Conservation (phyloP, 2,888 invertebrate species). For the Amphipoea oculea region DNA sequence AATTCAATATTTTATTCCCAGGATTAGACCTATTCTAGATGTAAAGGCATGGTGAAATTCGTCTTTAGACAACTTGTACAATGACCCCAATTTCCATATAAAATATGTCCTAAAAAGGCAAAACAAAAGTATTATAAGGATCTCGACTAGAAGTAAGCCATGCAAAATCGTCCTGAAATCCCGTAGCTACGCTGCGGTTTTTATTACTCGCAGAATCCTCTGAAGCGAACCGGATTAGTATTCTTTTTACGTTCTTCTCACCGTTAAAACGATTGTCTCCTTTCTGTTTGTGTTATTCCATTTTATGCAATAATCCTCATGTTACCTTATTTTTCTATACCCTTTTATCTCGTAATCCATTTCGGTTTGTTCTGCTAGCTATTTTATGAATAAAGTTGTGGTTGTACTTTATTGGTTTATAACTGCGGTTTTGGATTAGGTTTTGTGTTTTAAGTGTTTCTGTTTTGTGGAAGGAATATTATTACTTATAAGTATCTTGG, state of each 20-base stretch:
- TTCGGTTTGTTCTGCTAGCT: constrained; percentile 8
- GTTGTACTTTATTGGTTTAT: constrained; percentile 15
- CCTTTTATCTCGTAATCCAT: constrained; percentile 46
- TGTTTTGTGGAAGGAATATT: background rate
- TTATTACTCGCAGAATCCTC: constrained; percentile 47
- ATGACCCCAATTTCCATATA: background rate
- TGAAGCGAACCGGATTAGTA: constrained; percentile 53
- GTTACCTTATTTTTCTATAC: constrained; percentile 52
- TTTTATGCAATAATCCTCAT: constrained; percentile 56
- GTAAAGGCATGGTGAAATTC: background rate
- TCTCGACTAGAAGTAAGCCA: constrained; percentile 42
- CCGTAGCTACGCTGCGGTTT: constrained; percentile 37
- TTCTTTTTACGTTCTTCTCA: constrained; percentile 50
- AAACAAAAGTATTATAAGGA: constrained; percentile 41
- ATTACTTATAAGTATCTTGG: too few relatives aligned
- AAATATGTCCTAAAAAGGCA: constrained; percentile 26
- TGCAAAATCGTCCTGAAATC: constrained; percentile 42
- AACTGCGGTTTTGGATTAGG: background rate
- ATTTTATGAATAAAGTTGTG: constrained; percentile 17
- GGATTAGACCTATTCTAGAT: background rate
- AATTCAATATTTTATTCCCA: background rate
- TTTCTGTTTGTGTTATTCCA: constrained; percentile 57
- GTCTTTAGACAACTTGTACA: background rate
- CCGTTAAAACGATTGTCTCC: constrained; percentile 56
- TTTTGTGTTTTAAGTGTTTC: background rate